A percentile compares a stretch with the other conserved stretches of the same genome.
These are phyloP conservation scores for Dryobates pubescens DNA, from an alignment of 2,797 vertebrate genomes.

Conservation along the genomic window DNA sequence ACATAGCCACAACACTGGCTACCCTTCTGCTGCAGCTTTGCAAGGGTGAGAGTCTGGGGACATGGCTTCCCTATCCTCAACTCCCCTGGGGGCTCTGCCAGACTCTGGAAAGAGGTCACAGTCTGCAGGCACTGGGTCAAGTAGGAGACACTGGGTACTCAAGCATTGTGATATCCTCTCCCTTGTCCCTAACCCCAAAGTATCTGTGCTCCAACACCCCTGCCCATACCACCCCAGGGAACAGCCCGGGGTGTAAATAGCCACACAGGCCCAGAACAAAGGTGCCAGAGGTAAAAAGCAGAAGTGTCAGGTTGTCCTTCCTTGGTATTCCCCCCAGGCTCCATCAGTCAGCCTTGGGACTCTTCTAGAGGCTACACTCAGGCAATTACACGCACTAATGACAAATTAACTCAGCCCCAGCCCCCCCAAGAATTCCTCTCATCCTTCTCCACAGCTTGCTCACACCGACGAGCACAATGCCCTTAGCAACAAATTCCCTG, in stretches of 20 bases:
- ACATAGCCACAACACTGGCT: slow-evolving; percentile 41
- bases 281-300: not conserved
- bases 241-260: not conserved
- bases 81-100: not conserved
- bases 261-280: not conserved
- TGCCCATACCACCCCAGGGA: not conserved
- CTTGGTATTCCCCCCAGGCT: not conserved
- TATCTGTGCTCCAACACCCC: not conserved
- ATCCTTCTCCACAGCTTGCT: not conserved
- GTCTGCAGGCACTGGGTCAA: not conserved
- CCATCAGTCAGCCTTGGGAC: not conserved
- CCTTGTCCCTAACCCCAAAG: not conserved
- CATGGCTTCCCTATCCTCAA: not conserved
- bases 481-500: not conserved
- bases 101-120: not conserved
- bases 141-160: not conserved
- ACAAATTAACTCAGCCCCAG: not conserved
- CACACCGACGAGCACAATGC: not conserved
- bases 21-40: not conserved
- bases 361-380: not conserved
- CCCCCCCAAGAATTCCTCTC: not conserved
- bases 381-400: not conserved
- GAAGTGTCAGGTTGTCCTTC: not conserved
- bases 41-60: not conserved
- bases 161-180: not conserved